Evolutionary conservation across 2,797 vertebrate genomes (phyloP), one percentile per base, ranked within the genome.

Genomic region (Spinus pinus): DNA sequence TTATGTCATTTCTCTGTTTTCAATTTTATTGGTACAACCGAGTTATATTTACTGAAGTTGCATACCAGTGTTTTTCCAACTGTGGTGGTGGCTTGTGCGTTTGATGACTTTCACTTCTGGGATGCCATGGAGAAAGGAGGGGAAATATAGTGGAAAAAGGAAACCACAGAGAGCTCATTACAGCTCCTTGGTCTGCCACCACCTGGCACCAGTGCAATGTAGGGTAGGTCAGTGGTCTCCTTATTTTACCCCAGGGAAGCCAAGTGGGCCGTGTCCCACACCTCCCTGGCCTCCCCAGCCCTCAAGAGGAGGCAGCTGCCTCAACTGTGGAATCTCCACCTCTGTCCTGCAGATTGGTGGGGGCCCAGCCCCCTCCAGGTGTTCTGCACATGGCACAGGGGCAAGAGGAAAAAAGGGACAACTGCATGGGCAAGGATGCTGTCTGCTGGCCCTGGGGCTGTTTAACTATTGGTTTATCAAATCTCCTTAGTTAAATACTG

Each of bases 1-100:
- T 97, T 86, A 88, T 81, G 87, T 56, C 10, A 84, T 84, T 93
- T 87, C 67, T 95, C 62, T 95, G 72, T 62, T 94, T 94, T 90
- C 90, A 81, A 21, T 93, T 92, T 94, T 79, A 73, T 70, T 79
- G 49, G 51, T 86, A 84, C 71, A 77, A 91, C 41, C 3, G 18
- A 88, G 7, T 73, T 93, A 15, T 70, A 72, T 91, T 95, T 93
- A 79, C 65, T 73, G 37, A 74, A 42, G 75, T 71, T 50, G 33
- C 70, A 80, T 84, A 73, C 74, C 56, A 41, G 23, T 23, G 46
- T 81, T 93, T 94, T 93, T 89, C 85, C 51, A 82, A 56, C 72
- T 47, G 62, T 1, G 5, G 37, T 0, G 3, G 66, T 81, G 84
- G 70, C 41, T 81, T 69, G 14, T 47, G 23, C 4, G 0, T 83